Conservation (phyloP, 2,888 invertebrate species). For the Oeneis ivallda region DNA sequence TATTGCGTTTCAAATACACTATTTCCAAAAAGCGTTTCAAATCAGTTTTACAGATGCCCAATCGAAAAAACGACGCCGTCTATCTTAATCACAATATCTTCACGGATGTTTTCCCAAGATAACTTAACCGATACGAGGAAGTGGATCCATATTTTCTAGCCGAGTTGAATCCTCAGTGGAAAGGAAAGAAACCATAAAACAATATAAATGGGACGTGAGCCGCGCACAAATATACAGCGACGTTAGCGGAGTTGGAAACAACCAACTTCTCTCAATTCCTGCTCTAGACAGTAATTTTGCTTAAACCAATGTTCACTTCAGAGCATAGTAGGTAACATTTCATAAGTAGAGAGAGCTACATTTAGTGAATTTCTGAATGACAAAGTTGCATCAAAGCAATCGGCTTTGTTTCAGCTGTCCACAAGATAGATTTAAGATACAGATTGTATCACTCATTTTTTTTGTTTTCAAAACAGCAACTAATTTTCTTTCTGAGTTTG, state of each 20-base stretch:
- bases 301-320: conserved; percentile 9
- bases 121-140: conserved; percentile 56
- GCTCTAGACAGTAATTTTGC: conserved; percentile 46
- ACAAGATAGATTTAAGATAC: too few relatives aligned
- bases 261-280: conserved; percentile 57
- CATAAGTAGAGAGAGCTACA: too few relatives aligned
- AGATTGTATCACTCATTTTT: too few relatives aligned
- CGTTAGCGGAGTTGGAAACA: conserved; percentile 41
- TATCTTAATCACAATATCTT: conserved; percentile 36
- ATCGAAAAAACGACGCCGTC: conserved; percentile 31
- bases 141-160: conserved; percentile 61
- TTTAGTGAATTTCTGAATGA: too few relatives aligned
- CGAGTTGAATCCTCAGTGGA: conserved; percentile 55
- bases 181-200: conserved; percentile 73
- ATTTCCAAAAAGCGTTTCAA: conserved; percentile 4
- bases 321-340: conserved; percentile 41
- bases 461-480: too few relatives aligned
- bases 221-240: conserved; percentile 47
- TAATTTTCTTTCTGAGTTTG: too few relatives aligned
- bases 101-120: conserved; percentile 42
- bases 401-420: too few relatives aligned
- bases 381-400: too few relatives aligned
- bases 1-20: not conserved
- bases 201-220: conserved; percentile 73
- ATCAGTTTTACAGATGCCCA: conserved; percentile 5